A percentile compares a stretch with the other conserved stretches of the same genome.
Evolutionary conservation across 2,888 invertebrate genomes (phyloP).

Genomic region (Heliconius cydno): DNA sequence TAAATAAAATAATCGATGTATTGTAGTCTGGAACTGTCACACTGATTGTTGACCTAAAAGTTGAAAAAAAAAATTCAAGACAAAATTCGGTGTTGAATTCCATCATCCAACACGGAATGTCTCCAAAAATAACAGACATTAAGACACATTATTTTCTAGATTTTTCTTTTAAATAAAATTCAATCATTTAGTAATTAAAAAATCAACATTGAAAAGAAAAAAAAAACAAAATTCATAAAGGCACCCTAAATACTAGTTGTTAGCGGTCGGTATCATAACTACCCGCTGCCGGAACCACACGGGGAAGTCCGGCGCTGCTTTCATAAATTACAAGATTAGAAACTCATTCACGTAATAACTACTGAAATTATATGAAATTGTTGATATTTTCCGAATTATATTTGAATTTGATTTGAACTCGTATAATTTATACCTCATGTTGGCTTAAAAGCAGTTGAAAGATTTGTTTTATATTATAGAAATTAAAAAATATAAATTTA

Average conservation of each 20-base stretch:
- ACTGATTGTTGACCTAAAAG: too few relatives aligned
- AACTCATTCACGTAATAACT: conserved; percentile 66
- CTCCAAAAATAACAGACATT: too few relatives aligned
- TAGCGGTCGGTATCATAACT: conserved; percentile 38
- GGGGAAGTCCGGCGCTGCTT: conserved; percentile 61
- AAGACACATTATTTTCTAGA: not conserved
- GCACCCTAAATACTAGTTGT: conserved; percentile 26
- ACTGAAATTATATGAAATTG: conserved; percentile 43
- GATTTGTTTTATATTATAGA: too few relatives aligned
- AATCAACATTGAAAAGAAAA: not conserved
- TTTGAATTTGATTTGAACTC: not conserved
- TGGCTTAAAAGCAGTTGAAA: not conserved
- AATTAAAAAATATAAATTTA: too few relatives aligned
- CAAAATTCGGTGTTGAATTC: too few relatives aligned
- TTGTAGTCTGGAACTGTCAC: too few relatives aligned
- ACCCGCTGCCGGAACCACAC: conserved; percentile 56
- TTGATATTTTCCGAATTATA: conserved; percentile 17
- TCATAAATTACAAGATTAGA: conserved; percentile 75
- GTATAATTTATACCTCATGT: not conserved
- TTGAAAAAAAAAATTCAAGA: too few relatives aligned
- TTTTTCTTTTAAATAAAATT: not conserved
- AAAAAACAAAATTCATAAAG: not conserved
- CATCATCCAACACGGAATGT: too few relatives aligned
- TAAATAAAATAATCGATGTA: not conserved
- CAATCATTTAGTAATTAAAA: not conserved